These are phyloP conservation scores for Sitta europaea DNA, from an alignment of 2,113 vertebrate genomes.

Conservation along the genomic window DNA sequence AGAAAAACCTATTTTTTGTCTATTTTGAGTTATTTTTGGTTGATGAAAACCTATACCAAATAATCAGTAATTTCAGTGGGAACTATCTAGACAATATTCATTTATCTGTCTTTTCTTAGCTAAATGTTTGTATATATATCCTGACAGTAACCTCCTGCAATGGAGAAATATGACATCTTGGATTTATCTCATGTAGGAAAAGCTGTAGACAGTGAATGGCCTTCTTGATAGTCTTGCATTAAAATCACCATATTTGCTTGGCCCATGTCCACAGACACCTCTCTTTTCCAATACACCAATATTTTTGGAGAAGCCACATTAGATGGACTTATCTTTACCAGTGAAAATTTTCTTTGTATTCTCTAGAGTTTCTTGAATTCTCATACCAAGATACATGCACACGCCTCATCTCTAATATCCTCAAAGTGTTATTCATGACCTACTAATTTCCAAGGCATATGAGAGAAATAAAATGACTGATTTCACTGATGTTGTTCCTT, in stretches of 20 bases:
- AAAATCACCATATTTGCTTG: neutral
- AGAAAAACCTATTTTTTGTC: neutral
- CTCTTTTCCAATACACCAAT: neutral
- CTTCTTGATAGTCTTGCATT: neutral
- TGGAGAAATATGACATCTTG: neutral
- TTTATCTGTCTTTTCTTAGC: neutral
- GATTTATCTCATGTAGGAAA: neutral
- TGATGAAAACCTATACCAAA: neutral
- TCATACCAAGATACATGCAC: neutral
- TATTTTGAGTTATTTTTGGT: neutral
- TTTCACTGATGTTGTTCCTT: conserved; percentile 26
- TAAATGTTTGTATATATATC: neutral
- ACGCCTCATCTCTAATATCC: neutral
- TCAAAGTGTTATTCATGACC: neutral
- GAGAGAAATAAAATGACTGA: conserved; percentile 17
- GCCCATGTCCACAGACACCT: neutral
- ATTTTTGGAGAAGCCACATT: neutral
- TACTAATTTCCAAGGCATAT: conserved; percentile 30
- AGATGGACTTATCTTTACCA: neutral
- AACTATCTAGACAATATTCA: neutral
- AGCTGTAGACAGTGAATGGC: neutral
- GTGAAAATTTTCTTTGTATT: neutral
- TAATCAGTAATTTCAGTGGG: neutral
- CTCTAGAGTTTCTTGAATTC: neutral
- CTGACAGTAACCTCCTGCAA: neutral